Evolutionary conservation across 2,113 vertebrate species (phyloP).

Genomic region (Sigmodon hispidus): DNA sequence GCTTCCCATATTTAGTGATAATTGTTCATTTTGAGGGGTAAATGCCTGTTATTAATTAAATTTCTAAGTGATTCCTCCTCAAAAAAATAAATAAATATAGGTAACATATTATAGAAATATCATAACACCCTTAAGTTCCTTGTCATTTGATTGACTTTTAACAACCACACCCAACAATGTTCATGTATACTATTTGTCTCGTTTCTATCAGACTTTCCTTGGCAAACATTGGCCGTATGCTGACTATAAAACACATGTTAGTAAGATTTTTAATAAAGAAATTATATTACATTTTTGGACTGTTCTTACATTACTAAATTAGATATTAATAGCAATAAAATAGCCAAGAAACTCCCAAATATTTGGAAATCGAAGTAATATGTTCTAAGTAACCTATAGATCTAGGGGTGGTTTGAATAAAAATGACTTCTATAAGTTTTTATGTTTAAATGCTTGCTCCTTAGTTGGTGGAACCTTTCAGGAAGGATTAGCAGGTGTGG

Average conservation of each 20-base stretch:
- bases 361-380: constrained; percentile 8
- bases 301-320: not conserved
- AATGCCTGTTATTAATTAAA: not conserved
- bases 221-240: not conserved
- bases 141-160: not conserved
- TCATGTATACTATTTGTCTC: not conserved
- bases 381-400: not conserved
- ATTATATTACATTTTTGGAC: not conserved
- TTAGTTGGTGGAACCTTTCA: not conserved
- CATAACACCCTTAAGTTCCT: not conserved
- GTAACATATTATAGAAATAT: not conserved
- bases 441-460: not conserved
- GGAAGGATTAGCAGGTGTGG: not conserved
- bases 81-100: too few species aligned
- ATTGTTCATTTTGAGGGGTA: not conserved
- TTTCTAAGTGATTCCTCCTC: not conserved
- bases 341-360: not conserved
- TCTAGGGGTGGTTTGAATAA: not conserved
- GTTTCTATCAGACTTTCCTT: not conserved
- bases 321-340: not conserved
- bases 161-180: not conserved
- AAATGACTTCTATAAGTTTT: not conserved
- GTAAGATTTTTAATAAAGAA: not conserved
- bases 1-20: not conserved
- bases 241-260: constrained; percentile 12